Percentiles rank a stretch among this genome's conserved stretches.
These are phyloP conservation scores for Sus cebifrons DNA, from an alignment of 2,797 vertebrate species.

Conservation along the genomic window DNA sequence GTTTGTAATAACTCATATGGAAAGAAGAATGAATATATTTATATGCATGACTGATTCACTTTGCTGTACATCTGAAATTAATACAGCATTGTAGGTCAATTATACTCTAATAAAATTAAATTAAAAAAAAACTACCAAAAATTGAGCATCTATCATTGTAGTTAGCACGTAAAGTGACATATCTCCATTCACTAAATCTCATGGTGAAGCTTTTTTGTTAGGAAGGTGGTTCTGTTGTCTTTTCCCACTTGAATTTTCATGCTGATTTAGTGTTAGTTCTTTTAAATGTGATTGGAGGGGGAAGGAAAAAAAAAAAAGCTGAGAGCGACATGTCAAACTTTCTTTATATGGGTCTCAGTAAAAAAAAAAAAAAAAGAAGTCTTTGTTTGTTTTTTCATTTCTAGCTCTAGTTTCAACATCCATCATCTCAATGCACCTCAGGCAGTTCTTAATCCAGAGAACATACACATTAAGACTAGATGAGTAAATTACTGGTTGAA, in stretches of 20 bases:
- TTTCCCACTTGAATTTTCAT: not conserved
- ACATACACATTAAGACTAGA: slow-evolving; percentile 18
- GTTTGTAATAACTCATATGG: too few relatives aligned
- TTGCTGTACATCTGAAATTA: too few relatives aligned
- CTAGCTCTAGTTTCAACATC: slow-evolving; percentile 32
- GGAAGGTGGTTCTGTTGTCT: not conserved
- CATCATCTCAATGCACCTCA: slow-evolving; percentile 22
- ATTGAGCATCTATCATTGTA: slow-evolving; percentile 46
- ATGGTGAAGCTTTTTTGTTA: not conserved
- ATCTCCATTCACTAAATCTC: slow-evolving; percentile 47
- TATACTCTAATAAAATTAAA: too few relatives aligned
- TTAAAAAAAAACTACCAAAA: not conserved
- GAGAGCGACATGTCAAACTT: slow-evolving; percentile 34
- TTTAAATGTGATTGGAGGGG: not conserved
- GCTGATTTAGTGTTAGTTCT: not conserved
- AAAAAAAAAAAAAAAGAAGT: not conserved
- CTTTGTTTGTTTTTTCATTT: slow-evolving; percentile 55
- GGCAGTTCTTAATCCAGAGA: slow-evolving; percentile 56
- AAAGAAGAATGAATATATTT: too few relatives aligned
- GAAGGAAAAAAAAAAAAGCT: slow-evolving; percentile 23
- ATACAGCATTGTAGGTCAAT: too few relatives aligned
- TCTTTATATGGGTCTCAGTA: slow-evolving; percentile 34
- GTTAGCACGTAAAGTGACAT: not conserved
- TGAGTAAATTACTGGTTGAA: slow-evolving; percentile 71
- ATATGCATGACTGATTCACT: too few relatives aligned